Percentiles rank a stretch among this genome's conserved stretches.
Conservation (phyloP, 2,113 vertebrate genomes). For the Sclerurus mexicanus region DNA sequence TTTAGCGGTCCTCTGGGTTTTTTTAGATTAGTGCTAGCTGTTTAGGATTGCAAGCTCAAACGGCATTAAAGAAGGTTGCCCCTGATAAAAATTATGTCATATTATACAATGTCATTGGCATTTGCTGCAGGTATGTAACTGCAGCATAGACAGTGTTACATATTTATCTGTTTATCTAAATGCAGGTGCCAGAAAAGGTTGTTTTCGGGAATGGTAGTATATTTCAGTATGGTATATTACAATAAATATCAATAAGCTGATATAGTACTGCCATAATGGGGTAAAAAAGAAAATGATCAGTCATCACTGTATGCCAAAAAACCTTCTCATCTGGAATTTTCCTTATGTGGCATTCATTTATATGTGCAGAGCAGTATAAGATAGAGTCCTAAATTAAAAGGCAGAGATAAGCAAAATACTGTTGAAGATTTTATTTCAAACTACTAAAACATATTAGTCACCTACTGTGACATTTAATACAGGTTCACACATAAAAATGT, state of each 20-base stretch:
- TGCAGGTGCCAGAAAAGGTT: neutral
- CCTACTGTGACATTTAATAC: neutral
- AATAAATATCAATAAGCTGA: neutral
- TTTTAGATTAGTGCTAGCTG: constrained; percentile 71
- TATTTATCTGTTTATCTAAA: neutral
- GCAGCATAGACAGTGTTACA: accelerated
- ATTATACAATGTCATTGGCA: constrained; percentile 30
- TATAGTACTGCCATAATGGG: neutral
- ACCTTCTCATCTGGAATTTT: neutral
- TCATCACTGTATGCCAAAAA: neutral
- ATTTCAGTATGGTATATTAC: neutral
- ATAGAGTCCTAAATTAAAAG: neutral
- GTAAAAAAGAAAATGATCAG: neutral
- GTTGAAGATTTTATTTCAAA: neutral
- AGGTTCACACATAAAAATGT: neutral
- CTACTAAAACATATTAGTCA: neutral
- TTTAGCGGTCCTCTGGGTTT: constrained; percentile 34
- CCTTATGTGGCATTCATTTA: neutral
- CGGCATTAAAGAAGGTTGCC: constrained; percentile 36
- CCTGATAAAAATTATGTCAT: constrained; percentile 11
- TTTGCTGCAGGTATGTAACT: neutral
- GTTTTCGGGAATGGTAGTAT: neutral
- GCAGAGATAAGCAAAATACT: neutral
- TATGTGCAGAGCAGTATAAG: neutral
- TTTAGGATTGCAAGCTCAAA: constrained; percentile 53